Percentiles rank a stretch among this genome's conserved stretches.
These are phyloP conservation scores for Avahi laniger DNA, from an alignment of 2,797 vertebrate species.

Conservation along the genomic window DNA sequence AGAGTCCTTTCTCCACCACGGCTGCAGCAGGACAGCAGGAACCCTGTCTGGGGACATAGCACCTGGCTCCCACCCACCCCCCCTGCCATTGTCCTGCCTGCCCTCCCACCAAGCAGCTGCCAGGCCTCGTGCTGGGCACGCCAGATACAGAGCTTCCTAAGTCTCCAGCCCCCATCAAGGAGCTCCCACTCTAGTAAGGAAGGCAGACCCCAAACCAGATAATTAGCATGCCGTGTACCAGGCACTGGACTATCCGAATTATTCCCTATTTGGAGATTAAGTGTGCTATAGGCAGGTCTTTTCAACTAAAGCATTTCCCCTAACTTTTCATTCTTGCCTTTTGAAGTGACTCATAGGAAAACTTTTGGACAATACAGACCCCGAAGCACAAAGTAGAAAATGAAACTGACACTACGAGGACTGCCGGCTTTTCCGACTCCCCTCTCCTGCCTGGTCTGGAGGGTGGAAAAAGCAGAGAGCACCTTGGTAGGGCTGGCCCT, in stretches of 20 bases:
- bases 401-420: background rate
- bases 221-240: too few species aligned
- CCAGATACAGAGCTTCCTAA: background rate
- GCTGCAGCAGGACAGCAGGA: background rate
- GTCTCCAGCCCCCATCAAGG: background rate
- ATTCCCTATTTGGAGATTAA: background rate
- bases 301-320: background rate
- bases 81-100: background rate
- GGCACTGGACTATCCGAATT: too few species aligned
- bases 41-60: background rate
- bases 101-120: background rate
- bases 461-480: background rate
- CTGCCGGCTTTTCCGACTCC: background rate
- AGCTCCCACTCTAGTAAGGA: background rate
- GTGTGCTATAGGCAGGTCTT: background rate
- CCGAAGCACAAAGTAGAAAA: background rate
- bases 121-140: background rate
- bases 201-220: background rate
- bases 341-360: background rate
- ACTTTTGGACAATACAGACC: background rate
- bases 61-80: background rate
- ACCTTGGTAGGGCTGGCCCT: background rate
- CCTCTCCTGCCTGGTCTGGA: background rate
- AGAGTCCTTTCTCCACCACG: fast-evolving
- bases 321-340: background rate